These are phyloP conservation scores for Macaca fascicularis DNA, from an alignment of 2,113 vertebrate genomes.

Conservation along the genomic window DNA sequence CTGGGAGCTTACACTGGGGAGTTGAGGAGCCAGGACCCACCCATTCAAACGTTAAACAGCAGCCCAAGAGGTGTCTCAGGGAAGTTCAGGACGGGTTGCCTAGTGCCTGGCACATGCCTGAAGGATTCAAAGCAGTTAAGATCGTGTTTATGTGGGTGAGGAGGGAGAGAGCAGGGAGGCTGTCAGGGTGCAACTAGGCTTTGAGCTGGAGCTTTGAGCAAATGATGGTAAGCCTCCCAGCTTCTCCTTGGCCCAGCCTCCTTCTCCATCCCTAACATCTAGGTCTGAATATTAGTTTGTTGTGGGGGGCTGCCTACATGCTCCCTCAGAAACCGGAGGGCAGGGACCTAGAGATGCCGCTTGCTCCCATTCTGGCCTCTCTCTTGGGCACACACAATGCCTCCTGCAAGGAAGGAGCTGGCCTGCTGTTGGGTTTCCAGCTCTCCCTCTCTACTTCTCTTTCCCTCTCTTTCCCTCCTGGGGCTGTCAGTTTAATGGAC, in stretches of 20 bases:
- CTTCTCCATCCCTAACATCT: neutral
- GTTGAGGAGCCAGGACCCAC: neutral
- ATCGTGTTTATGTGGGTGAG: neutral
- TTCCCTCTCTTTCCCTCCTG: slow-evolving; percentile 44
- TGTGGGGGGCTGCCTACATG: neutral
- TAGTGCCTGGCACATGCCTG: neutral
- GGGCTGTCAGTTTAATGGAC: slow-evolving; percentile 45
- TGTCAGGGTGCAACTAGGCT: neutral
- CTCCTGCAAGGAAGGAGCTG: slow-evolving; percentile 20
- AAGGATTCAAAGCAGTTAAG: neutral
- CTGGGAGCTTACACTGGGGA: neutral
- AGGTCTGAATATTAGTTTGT: neutral
- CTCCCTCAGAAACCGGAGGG: neutral
- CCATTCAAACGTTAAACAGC: neutral
- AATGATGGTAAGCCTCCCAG: neutral
- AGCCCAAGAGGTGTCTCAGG: neutral
- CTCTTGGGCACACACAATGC: neutral
- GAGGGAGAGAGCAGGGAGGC: neutral
- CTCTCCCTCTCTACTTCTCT: neutral
- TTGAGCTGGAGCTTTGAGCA: neutral
- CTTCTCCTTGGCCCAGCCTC: neutral
- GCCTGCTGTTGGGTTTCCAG: neutral
- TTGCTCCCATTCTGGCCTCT: neutral
- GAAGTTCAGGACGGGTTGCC: neutral
- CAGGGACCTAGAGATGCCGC: neutral